Evolutionary conservation across 2,888 invertebrate genomes (phyloP).

Genomic region (Melinopterus prodromus): DNA sequence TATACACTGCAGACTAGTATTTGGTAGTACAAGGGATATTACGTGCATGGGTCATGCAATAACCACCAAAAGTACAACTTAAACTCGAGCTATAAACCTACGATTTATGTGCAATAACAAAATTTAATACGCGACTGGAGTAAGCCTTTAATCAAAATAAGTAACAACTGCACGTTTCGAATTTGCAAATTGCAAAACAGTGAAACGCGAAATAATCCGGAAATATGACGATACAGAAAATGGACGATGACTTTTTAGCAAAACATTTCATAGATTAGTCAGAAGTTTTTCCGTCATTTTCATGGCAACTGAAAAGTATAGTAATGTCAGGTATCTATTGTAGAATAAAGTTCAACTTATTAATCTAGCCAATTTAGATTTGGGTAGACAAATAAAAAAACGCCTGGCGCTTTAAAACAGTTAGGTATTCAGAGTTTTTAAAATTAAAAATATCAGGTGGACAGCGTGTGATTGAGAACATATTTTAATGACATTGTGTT

Average conservation of each 20-base stretch:
- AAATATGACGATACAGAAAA: neutral
- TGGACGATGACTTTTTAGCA: neutral
- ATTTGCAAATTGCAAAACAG: neutral
- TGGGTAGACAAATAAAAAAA: too few species aligned
- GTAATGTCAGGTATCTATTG: neutral
- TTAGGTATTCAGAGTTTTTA: too few species aligned
- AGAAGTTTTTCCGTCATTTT: too few species aligned
- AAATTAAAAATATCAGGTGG: too few species aligned
- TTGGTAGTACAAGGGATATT: neutral
- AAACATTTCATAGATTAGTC: too few species aligned
- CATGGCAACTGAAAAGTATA: neutral
- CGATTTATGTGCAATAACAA: conserved; percentile 4
- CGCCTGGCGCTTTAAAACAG: too few species aligned
- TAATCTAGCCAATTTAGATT: too few species aligned
- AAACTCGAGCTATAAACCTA: neutral
- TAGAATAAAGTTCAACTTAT: too few species aligned
- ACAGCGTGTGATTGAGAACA: too few species aligned
- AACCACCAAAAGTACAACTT: neutral
- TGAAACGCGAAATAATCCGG: neutral
- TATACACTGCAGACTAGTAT: too few species aligned
- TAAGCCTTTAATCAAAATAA: neutral
- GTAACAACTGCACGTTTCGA: neutral
- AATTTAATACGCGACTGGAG: neutral
- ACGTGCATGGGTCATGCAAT: neutral
- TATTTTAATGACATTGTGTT: too few species aligned